Percentiles rank a stretch among this genome's conserved stretches.
Conservation (phyloP, 2,888 invertebrate species). For the Nemotelus nigrinus region DNA sequence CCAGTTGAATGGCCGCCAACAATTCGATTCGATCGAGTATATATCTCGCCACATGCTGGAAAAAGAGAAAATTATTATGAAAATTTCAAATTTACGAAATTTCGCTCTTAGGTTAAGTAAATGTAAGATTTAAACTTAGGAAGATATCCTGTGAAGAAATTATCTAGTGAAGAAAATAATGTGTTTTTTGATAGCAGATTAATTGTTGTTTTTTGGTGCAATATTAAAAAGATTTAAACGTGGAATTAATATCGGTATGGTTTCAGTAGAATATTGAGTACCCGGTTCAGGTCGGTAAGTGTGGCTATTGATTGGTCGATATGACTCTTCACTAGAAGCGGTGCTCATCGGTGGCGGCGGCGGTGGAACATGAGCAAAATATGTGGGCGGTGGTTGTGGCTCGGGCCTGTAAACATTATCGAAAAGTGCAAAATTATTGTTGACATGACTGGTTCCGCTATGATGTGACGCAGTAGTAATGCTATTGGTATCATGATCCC, state of each 20-base stretch:
- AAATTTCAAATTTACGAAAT: not conserved
- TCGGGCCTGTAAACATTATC: constrained; percentile 54
- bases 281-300: constrained; percentile 64
- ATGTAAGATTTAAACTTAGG: not conserved
- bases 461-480: constrained; percentile 53
- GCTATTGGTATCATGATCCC: constrained; percentile 62
- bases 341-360: constrained; percentile 21
- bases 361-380: not conserved
- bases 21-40: constrained; percentile 86
- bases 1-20: constrained; percentile 91
- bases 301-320: constrained; percentile 49
- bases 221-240: not conserved
- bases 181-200: constrained; percentile 19
- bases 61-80: constrained; percentile 54
- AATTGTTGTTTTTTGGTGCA: constrained; percentile 26
- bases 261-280: constrained; percentile 53
- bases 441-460: constrained; percentile 63
- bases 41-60: constrained; percentile 90
- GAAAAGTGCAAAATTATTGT: constrained; percentile 59
- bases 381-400: constrained; percentile 55
- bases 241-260: constrained; percentile 20
- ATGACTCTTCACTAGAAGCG: constrained; percentile 26
- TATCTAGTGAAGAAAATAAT: not conserved
- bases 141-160: not conserved
- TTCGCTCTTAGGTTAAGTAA: not conserved